Evolutionary conservation across 2,888 invertebrate species (phyloP).

Genomic region (Dorcus parallelipipedus): DNA sequence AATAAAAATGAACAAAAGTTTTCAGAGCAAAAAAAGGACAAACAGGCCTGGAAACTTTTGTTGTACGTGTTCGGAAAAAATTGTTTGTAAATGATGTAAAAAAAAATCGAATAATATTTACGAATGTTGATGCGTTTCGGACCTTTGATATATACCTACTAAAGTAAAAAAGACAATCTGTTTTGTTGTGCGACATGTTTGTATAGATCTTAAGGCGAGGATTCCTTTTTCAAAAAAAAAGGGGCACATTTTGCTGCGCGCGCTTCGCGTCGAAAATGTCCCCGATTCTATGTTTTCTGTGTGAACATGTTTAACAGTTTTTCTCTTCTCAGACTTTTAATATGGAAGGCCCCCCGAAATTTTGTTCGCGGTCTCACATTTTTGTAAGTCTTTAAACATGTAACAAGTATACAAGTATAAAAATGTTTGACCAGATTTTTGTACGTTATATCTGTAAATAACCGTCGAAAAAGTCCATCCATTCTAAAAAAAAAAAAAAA

Average conservation of each 20-base stretch:
- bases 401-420: too few relatives aligned
- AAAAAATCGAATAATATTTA: conserved; percentile 15
- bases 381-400: too few relatives aligned
- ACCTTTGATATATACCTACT: conserved; percentile 9
- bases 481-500: conserved; percentile 20
- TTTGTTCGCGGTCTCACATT: too few relatives aligned
- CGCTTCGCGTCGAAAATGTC: background rate
- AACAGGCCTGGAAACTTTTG: too few relatives aligned
- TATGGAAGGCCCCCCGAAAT: too few relatives aligned
- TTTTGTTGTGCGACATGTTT: conserved; percentile 8
- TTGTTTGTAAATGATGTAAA: conserved; percentile 17
- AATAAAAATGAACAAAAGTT: too few relatives aligned
- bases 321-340: conserved; percentile 5
- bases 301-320: conserved; percentile 14
- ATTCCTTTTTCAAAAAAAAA: background rate
- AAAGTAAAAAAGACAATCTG: conserved; percentile 12
- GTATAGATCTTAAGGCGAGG: background rate
- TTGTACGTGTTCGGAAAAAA: background rate
- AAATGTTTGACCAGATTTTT: background rate
- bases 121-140: conserved; percentile 14
- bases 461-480: conserved; percentile 28
- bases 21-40: too few relatives aligned
- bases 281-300: conserved; percentile 6
- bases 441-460: conserved; percentile 20
- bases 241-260: background rate